Evolutionary conservation across 2,113 vertebrate genomes (phyloP).

Genomic region (Sclerurus mexicanus): DNA sequence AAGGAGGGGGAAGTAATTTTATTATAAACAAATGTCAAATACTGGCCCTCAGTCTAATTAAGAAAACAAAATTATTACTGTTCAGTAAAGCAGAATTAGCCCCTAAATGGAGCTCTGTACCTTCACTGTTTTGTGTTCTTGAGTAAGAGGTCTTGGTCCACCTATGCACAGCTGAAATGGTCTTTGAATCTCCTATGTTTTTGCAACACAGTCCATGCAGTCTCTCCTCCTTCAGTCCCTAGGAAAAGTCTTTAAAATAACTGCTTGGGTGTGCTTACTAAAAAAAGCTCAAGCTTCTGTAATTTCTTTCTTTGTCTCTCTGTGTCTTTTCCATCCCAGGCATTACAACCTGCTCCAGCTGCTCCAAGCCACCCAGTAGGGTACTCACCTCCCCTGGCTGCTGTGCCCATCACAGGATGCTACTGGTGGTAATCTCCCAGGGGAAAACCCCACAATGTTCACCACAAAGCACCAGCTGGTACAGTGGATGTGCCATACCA

Average conservation of each 20-base stretch:
- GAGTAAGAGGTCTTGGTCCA: background rate
- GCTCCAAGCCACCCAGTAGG: background rate
- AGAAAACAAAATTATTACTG: background rate
- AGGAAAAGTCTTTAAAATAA: background rate
- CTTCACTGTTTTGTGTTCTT: background rate
- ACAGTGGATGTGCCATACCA: accelerated
- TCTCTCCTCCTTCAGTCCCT: background rate
- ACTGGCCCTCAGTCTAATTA: background rate
- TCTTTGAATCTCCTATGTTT: background rate
- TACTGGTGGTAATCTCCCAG: background rate
- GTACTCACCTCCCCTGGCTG: background rate
- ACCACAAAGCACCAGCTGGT: background rate
- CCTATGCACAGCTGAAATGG: background rate
- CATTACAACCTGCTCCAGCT: background rate
- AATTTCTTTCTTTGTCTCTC: background rate
- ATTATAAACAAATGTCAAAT: background rate
- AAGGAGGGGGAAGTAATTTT: accelerated
- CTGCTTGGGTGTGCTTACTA: background rate
- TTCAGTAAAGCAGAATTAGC: background rate
- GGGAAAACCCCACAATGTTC: background rate
- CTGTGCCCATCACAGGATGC: background rate
- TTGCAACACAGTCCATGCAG: background rate
- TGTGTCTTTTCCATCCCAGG: background rate
- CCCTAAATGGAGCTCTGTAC: background rate
- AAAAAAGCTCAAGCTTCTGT: background rate